Evolutionary conservation across 1,140 invertebrate genomes (phyloP).

Genomic region (Drosophila virilis): DNA sequence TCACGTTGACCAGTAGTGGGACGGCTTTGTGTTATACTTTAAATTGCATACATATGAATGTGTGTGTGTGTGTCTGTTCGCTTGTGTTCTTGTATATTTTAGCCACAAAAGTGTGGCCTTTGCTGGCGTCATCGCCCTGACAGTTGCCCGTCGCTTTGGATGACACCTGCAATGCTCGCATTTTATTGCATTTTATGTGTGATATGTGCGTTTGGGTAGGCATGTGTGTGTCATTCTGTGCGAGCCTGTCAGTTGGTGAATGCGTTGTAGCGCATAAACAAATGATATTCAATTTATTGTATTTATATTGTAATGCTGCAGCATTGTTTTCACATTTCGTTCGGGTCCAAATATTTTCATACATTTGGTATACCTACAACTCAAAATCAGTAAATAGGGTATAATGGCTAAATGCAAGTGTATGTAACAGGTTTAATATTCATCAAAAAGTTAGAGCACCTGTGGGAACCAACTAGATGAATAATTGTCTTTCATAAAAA

Average conservation of each 20-base stretch:
- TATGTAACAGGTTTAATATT: too few relatives aligned
- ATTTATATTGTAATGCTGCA: conserved; percentile 37
- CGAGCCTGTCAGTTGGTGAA: conserved; percentile 69
- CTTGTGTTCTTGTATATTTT: conserved; percentile 63
- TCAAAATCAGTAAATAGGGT: too few relatives aligned
- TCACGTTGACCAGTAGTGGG: conserved; percentile 71
- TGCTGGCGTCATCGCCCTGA: conserved; percentile 55
- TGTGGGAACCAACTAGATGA: too few relatives aligned
- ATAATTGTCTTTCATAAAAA: too few relatives aligned
- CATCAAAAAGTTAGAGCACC: too few relatives aligned
- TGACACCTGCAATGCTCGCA: conserved; percentile 79
- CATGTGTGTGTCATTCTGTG: conserved; percentile 37
- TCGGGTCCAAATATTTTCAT: conserved; percentile 43
- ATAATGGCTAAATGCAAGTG: too few relatives aligned
- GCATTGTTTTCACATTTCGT: conserved; percentile 47
- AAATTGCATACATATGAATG: conserved; percentile 77
- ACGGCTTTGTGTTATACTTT: conserved; percentile 80
- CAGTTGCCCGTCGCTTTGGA: conserved; percentile 61
- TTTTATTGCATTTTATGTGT: conserved; percentile 75
- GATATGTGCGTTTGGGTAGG: background rate
- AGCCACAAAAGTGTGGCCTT: conserved; percentile 73
- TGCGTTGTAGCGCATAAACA: conserved; percentile 75
- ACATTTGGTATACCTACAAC: background rate
- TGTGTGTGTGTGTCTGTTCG: background rate
- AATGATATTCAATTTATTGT: conserved; percentile 82